phyloP scores from a whole-genome alignment of 2,113 vertebrate genomes.

The Rhinoderma darwinii region DNA sequence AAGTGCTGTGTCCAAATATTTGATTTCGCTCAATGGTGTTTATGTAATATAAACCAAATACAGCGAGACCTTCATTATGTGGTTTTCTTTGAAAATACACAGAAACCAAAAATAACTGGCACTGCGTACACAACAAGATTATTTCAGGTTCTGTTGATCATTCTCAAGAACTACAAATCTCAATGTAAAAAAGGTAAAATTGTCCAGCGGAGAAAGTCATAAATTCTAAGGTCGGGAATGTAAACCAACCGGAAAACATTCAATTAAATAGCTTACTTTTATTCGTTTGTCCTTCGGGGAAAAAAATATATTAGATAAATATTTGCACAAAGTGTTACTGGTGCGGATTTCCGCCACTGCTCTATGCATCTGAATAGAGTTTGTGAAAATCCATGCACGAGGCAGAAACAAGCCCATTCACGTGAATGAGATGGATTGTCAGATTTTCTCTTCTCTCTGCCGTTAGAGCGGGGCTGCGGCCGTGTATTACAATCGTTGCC shows the following conservation, averaged over 20 bases:
- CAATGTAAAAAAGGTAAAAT: not conserved
- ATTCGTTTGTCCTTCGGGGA: too few species aligned
- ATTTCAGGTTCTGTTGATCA: not conserved
- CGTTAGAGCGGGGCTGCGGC: too few species aligned
- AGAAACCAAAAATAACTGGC: conserved; percentile 3
- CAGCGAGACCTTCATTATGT: not conserved
- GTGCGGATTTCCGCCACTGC: too few species aligned
- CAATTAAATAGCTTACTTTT: not conserved
- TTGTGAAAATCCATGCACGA: too few species aligned
- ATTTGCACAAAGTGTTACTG: too few species aligned
- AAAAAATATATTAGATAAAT: too few species aligned
- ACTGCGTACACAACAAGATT: not conserved
- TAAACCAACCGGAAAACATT: not conserved
- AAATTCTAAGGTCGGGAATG: not conserved
- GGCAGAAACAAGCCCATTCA: too few species aligned
- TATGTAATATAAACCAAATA: conserved; percentile 7
- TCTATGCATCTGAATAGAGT: too few species aligned
- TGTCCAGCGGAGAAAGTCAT: not conserved
- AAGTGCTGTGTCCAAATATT: not conserved
- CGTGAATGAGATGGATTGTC: too few species aligned
- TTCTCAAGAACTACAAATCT: not conserved
- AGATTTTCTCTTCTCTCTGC: too few species aligned
- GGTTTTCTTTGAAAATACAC: not conserved
- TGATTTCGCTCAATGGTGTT: not conserved
- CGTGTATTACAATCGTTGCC: too few species aligned